A percentile compares a stretch with the other conserved stretches of the same genome.
These are phyloP conservation scores for Campylomormyrus numenius DNA, from an alignment of 2,113 vertebrate genomes.

Conservation along the genomic window DNA sequence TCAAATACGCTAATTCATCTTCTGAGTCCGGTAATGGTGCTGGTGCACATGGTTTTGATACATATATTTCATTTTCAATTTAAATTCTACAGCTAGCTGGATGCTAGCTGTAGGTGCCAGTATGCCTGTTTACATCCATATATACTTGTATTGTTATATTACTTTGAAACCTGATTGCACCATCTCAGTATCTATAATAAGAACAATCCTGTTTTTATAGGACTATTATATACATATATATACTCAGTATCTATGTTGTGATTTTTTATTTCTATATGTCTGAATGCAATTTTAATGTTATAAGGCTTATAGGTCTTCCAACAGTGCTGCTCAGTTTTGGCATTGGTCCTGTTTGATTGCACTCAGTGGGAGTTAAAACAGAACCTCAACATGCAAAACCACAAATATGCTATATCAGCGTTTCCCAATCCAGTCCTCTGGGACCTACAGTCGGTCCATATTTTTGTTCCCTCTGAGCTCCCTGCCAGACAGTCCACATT, in stretches of 20 bases:
- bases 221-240: background rate
- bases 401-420: background rate
- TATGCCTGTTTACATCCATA: background rate
- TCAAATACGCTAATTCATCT: constrained; percentile 31
- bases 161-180: background rate
- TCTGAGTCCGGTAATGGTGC: constrained; percentile 23
- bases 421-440: background rate
- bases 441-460: background rate
- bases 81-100: constrained; percentile 27
- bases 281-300: background rate
- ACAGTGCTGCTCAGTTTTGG: background rate
- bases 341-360: background rate
- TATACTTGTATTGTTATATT: background rate
- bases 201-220: background rate
- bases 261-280: background rate
- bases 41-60: constrained; percentile 15
- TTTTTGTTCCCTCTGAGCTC: no score
- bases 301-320: background rate
- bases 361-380: background rate
- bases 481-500: no score
- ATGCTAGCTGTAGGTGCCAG: constrained; percentile 20
- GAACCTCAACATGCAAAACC: background rate
- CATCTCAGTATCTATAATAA: background rate
- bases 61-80: constrained; percentile 32
- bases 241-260: background rate